Evolutionary conservation across 2,113 vertebrate species (phyloP), one percentile per base, ranked within the genome.

Genomic region (Mirza zaza): DNA sequence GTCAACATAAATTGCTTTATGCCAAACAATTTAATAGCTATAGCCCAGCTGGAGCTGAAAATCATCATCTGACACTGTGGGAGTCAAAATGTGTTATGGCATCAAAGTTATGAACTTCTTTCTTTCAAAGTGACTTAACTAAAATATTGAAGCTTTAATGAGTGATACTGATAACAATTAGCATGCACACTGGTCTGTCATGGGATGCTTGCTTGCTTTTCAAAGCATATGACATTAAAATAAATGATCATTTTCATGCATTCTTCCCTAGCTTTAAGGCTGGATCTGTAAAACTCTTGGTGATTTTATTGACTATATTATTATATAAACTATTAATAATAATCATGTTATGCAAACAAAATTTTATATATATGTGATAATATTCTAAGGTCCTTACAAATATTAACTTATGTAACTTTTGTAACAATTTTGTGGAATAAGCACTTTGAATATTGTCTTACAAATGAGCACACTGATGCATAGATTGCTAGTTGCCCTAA

Each of bases 151-250:
- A 36, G 79, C 39, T 17, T 65, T 92, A 81, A 39, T 67, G 67
- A 97, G 36, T 42, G 21, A n/a, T 59, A 84, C 50, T 95, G 65
- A 83, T 86, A 79, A 42, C 61, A 96, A 94, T 94, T 95, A 93
- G 52, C 52, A 65, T 63, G 27, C 29, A 73, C n/a, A 79, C 65
- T 95, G 95, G 23, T 84, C 75, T 96, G 71, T 61, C 48, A 55
- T 67, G 17, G 50, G 61, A 79, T 36, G 50, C 71, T 84, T 90
- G 57, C n/a, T 79, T 90, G 45, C 87, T 88, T 91, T 96, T 57
- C 50, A 67, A 61, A 13, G 61, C 14, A 63, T 3, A 39, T 34
- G 34, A 29, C 27, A 79, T 81, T 91, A 71, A 87, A 83, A 65
- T 75, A n/a, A 32, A 70, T 67, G n/a, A 55, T 45, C 9, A 25